phyloP scores from a whole-genome alignment of 2,113 vertebrate species.

The Gila orcuttii region DNA sequence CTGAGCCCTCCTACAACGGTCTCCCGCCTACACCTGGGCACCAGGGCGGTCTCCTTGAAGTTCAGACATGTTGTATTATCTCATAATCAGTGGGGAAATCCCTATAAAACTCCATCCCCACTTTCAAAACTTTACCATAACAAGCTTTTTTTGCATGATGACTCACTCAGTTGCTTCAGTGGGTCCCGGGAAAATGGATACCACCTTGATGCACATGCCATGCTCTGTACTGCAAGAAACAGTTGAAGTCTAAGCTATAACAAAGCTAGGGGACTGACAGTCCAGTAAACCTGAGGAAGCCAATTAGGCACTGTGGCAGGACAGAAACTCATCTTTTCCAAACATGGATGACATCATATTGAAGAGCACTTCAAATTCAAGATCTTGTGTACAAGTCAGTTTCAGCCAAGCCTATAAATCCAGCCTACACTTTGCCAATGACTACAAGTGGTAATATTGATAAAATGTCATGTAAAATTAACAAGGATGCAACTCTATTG shows the following conservation, averaged over 20 bases:
- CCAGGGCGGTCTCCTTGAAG: conserved; percentile 25
- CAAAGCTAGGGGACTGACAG: neutral
- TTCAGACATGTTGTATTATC: conserved; percentile 38
- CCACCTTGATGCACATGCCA: neutral
- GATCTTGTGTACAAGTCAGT: neutral
- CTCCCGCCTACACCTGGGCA: conserved; percentile 31
- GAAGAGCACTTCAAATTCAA: neutral
- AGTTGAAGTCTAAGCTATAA: neutral
- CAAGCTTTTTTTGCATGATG: neutral
- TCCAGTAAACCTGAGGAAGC: conserved; percentile 20
- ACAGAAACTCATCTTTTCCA: conserved; percentile 25
- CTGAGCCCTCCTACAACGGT: conserved; percentile 15
- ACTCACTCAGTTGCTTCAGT: neutral
- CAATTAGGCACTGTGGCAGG: conserved; percentile 18
- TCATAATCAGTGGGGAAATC: conserved; percentile 33
- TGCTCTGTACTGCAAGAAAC: conserved; percentile 1
- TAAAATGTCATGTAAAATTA: neutral
- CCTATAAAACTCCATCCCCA: neutral
- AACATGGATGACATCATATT: conserved; percentile 8
- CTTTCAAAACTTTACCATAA: conserved; percentile 6
- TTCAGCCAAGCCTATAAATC: neutral
- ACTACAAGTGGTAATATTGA: neutral
- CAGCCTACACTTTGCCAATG: neutral
- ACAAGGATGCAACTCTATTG: neutral
- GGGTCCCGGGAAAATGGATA: neutral